These are phyloP conservation scores for Xiphophorus birchmanni DNA, from an alignment of 2,797 vertebrate genomes.

Conservation along the genomic window DNA sequence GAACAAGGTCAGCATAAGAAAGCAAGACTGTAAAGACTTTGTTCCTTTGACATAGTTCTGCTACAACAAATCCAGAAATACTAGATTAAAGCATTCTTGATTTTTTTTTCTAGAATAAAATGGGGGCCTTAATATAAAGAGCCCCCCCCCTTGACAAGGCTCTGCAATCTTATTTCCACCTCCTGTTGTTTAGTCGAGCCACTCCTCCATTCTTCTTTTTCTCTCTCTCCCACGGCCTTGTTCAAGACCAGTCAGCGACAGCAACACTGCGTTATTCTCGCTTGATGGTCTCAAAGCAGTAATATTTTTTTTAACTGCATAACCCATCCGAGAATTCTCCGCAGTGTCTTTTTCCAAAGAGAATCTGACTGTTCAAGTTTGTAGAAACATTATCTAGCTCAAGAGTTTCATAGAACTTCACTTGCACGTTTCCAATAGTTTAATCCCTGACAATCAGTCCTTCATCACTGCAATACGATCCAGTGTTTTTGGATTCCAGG, in stretches of 20 bases:
- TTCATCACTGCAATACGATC: background rate
- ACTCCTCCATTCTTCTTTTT: conserved; percentile 23
- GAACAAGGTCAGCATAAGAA: conserved; percentile 10
- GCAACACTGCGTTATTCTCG: conserved; percentile 15
- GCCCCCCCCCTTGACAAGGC: conserved; percentile 13
- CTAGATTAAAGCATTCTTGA: conserved; percentile 12
- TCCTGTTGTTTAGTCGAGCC: conserved; percentile 15
- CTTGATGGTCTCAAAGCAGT: background rate
- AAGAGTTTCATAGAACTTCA: conserved; percentile 11
- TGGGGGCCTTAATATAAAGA: conserved; percentile 10
- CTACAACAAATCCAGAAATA: conserved; percentile 13
- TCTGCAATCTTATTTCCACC: conserved; percentile 20
- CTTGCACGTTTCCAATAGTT: background rate
- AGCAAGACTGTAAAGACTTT: conserved; percentile 15
- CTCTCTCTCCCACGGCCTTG: conserved; percentile 19
- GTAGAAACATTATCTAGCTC: background rate
- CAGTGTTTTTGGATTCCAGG: background rate
- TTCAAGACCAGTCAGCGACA: conserved; percentile 19
- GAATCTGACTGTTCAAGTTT: conserved; percentile 19
- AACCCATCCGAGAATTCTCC: background rate
- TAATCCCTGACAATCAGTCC: background rate
- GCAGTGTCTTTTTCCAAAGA: background rate
- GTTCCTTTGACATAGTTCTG: conserved; percentile 10
- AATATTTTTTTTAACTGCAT: conserved; percentile 4
- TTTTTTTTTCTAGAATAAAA: conserved; percentile 2